Percentiles rank a stretch among this genome's conserved stretches.
Conservation (phyloP, 2,888 invertebrate species). For the Cyaniris semiargus region DNA sequence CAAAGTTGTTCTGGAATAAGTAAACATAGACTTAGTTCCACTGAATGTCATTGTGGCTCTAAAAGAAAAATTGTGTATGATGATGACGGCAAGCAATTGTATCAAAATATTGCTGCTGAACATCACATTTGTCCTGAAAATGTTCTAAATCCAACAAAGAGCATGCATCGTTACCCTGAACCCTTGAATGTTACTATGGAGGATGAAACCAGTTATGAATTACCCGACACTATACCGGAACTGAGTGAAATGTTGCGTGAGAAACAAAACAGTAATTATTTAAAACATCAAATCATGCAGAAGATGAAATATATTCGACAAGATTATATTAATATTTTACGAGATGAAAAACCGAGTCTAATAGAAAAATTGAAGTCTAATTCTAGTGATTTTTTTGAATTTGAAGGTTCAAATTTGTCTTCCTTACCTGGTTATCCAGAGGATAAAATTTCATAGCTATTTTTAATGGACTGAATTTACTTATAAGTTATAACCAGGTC, state of each 20-base stretch:
- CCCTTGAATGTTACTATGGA: constrained; percentile 52
- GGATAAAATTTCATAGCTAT: constrained; percentile 20
- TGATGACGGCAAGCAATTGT: constrained; percentile 60
- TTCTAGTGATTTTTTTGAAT: constrained; percentile 59
- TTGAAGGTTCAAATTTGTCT: constrained; percentile 65
- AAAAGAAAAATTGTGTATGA: constrained; percentile 68
- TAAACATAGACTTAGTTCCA: constrained; percentile 36
- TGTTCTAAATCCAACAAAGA: constrained; percentile 32
- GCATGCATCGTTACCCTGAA: constrained; percentile 33
- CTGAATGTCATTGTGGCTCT: constrained; percentile 54
- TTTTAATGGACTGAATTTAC: too few species aligned
- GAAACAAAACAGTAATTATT: constrained; percentile 47
- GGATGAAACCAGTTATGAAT: constrained; percentile 44
- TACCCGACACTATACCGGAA: constrained; percentile 56
- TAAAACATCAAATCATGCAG: constrained; percentile 56
- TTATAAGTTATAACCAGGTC: too few species aligned
- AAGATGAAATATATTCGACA: constrained; percentile 56
- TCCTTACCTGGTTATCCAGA: constrained; percentile 59
- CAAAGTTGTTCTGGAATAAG: constrained; percentile 37
- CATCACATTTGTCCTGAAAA: constrained; percentile 61
- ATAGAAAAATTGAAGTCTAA: constrained; percentile 58
- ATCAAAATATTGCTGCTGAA: constrained; percentile 46
- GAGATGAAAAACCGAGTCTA: constrained; percentile 55
- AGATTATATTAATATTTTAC: constrained; percentile 55
- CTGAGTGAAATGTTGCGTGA: constrained; percentile 54